phyloP scores from a whole-genome alignment of 2,888 invertebrate species.

The Rutpela maculata region DNA sequence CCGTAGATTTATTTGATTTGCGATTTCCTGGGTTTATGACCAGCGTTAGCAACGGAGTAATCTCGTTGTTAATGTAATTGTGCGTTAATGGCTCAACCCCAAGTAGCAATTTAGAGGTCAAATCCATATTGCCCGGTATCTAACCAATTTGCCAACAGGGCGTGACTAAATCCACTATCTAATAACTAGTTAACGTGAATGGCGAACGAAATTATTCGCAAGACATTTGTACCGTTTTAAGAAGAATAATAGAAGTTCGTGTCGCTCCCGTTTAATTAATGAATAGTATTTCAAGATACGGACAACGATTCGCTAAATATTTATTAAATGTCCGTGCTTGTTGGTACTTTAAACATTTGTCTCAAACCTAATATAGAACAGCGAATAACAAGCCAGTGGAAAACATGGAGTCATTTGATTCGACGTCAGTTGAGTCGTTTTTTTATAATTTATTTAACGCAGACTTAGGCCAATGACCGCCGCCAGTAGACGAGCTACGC shows the following conservation, averaged over 20 bases:
- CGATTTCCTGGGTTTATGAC: conserved; percentile 15
- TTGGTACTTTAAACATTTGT: neutral
- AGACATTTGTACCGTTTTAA: neutral
- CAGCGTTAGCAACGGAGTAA: conserved; percentile 18
- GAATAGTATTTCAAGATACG: neutral
- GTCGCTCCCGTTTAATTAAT: neutral
- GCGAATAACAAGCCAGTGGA: neutral
- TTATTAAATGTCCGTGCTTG: neutral
- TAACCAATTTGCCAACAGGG: conserved; percentile 28
- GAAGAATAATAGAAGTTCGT: neutral
- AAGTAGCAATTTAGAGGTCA: conserved; percentile 47
- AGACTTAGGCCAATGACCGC: too few species aligned
- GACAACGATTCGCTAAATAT: neutral
- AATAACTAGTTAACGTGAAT: conserved; percentile 18
- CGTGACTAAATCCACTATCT: conserved; percentile 6
- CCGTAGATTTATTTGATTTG: conserved; percentile 13
- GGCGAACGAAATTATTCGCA: neutral
- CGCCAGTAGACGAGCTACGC: too few species aligned
- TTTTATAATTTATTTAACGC: too few species aligned
- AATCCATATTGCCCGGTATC: conserved; percentile 44
- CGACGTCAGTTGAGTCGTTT: too few species aligned
- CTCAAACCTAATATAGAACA: neutral
- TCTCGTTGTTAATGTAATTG: conserved; percentile 43
- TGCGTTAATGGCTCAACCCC: conserved; percentile 43
- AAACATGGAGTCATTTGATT: neutral